A percentile compares a stretch with the other conserved stretches of the same genome.
phyloP scores from a whole-genome alignment of 1,140 invertebrate species.

The Drosophila fuyamai region DNA sequence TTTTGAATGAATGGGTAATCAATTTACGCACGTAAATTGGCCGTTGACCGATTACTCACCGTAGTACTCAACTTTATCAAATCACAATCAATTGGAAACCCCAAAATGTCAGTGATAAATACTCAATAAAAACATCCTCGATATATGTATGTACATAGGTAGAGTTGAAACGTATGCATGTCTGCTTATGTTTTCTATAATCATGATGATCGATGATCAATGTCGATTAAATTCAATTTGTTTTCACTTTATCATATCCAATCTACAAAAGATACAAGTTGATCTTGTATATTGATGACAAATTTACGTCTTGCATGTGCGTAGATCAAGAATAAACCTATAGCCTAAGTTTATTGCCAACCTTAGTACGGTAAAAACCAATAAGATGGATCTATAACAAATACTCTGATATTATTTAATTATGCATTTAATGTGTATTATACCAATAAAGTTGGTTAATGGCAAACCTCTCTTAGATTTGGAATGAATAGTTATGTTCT shows the following conservation, averaged over 20 bases:
- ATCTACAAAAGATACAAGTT: slow-evolving; percentile 17
- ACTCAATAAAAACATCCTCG: neutral
- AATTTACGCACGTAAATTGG: slow-evolving; percentile 15
- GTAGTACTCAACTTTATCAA: slow-evolving; percentile 1
- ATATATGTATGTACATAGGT: neutral
- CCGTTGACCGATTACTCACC: slow-evolving; percentile 7
- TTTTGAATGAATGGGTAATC: slow-evolving; percentile 12
- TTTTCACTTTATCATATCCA: slow-evolving; percentile 50
- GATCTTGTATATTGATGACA: slow-evolving; percentile 19
- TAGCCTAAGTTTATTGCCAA: neutral
- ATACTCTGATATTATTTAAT: no score
- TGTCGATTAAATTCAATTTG: slow-evolving; percentile 56
- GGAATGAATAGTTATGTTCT: no score
- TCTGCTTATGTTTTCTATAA: slow-evolving; percentile 5
- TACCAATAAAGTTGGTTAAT: no score
- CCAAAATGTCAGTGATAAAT: slow-evolving; percentile 9
- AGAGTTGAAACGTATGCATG: neutral
- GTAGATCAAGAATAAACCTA: slow-evolving; percentile 4
- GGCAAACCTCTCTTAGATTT: no score
- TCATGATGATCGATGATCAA: slow-evolving; percentile 28
- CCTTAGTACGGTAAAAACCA: neutral
- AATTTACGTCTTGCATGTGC: neutral
- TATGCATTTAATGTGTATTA: no score
- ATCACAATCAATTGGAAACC: slow-evolving; percentile 3
- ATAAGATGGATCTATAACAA: neutral